Conservation (phyloP, 2,888 invertebrate species). For the Clepsis dumicolana region DNA sequence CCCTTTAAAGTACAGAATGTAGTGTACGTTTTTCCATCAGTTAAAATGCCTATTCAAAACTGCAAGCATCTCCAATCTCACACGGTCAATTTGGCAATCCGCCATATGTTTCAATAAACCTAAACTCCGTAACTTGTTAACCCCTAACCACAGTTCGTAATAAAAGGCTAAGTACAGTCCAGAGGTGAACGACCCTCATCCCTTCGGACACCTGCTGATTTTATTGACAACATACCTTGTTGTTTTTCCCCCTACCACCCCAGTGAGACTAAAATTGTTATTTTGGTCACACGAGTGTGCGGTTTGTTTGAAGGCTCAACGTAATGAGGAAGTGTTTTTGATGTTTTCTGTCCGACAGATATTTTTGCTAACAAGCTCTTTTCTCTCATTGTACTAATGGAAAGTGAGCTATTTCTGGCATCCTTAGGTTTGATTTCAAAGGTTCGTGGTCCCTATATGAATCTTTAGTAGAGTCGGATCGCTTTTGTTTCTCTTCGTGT, state of each 20-base stretch:
- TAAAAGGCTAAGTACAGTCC: conserved; percentile 55
- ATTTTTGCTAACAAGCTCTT: conserved; percentile 24
- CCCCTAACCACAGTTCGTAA: conserved; percentile 55
- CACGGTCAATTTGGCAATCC: conserved; percentile 33
- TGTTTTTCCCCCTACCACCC: conserved; percentile 67
- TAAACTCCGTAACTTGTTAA: conserved; percentile 45
- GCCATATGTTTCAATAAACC: conserved; percentile 42
- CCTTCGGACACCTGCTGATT: conserved; percentile 81
- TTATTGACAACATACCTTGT: conserved; percentile 78
- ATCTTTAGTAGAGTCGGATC: too few relatives aligned
- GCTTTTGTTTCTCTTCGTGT: not conserved
- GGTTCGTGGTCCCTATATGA: not conserved
- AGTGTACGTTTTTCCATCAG: not conserved
- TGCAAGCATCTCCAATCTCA: conserved; percentile 16
- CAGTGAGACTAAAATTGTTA: conserved; percentile 50
- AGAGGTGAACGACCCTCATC: conserved; percentile 72
- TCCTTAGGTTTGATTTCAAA: not conserved
- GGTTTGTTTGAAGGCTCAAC: conserved; percentile 30
- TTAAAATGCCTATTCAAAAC: not conserved
- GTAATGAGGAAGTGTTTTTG: conserved; percentile 40
- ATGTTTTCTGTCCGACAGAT: conserved; percentile 27
- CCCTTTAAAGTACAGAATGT: not conserved
- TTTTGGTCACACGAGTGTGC: conserved; percentile 37
- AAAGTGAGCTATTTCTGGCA: not conserved
- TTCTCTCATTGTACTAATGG: not conserved